A percentile compares a stretch with the other conserved stretches of the same genome.
phyloP scores from a whole-genome alignment of 2,888 invertebrate species.

The Andrena bucephala region DNA sequence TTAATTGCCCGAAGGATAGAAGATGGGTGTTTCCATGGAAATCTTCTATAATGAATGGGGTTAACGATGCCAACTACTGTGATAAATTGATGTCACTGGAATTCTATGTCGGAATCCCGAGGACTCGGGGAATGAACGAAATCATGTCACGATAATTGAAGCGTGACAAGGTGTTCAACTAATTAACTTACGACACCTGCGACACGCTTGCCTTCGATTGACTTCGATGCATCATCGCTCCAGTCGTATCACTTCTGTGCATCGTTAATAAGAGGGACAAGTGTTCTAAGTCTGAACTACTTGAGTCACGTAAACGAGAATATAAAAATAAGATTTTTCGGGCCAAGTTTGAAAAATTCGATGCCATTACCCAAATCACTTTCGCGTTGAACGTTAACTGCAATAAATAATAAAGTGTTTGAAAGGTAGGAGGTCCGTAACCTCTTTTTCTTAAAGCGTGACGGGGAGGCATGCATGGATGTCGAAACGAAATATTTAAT shows the following conservation, averaged over 20 bases:
- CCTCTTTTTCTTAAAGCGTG: constrained; percentile 54
- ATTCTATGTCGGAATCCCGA: constrained; percentile 15
- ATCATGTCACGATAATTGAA: constrained; percentile 43
- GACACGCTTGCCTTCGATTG: constrained; percentile 30
- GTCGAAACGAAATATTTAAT: constrained; percentile 56
- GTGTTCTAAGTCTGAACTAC: neutral
- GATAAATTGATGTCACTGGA: constrained; percentile 14
- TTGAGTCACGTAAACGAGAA: neutral
- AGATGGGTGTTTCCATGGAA: neutral
- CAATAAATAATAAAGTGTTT: constrained; percentile 5
- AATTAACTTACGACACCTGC: constrained; percentile 39
- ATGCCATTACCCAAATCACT: neutral
- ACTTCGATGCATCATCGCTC: neutral
- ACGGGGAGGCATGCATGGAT: constrained; percentile 46
- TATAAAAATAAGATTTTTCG: neutral
- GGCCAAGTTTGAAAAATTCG: too few relatives aligned
- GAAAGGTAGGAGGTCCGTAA: constrained; percentile 27
- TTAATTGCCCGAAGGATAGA: constrained; percentile 5
- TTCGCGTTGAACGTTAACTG: neutral
- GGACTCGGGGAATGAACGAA: constrained; percentile 19
- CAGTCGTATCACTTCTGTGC: neutral
- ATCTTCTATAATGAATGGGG: neutral
- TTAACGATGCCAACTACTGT: constrained; percentile 9
- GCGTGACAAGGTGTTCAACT: constrained; percentile 55
- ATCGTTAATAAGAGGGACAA: neutral